These are phyloP conservation scores for Priocnemis perturbator DNA, from an alignment of 2,888 invertebrate genomes.

Conservation along the genomic window DNA sequence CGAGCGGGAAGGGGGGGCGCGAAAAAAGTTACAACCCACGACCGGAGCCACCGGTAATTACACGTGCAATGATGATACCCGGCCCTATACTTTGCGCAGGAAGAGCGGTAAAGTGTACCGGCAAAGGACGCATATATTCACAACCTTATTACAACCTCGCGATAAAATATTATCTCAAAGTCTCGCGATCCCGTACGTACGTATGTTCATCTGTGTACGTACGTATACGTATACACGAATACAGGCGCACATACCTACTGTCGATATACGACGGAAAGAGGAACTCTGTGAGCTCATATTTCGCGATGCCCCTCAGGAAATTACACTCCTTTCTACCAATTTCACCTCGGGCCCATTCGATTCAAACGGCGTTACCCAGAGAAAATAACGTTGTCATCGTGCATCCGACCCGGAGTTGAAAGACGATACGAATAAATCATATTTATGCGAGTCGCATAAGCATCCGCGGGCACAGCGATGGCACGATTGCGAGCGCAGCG, in stretches of 20 bases:
- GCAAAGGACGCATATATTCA: constrained; percentile 26
- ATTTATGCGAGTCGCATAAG: constrained; percentile 11
- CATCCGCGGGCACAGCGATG: not conserved
- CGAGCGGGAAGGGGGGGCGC: no score
- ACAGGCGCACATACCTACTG: no score
- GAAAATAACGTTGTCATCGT: constrained; percentile 51
- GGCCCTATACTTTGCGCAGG: no score
- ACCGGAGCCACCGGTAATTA: no score
- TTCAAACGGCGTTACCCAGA: constrained; percentile 34
- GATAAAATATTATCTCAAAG: constrained; percentile 35
- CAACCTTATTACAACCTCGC: constrained; percentile 27
- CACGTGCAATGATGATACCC: no score
- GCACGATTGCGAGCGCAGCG: no score
- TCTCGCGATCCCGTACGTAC: no score
- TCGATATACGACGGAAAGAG: constrained; percentile 33
- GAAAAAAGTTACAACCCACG: no score
- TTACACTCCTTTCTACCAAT: constrained; percentile 52
- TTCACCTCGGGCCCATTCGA: constrained; percentile 35
- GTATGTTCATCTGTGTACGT: no score
- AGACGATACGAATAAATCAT: constrained; percentile 17
- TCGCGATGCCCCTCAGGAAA: constrained; percentile 48
- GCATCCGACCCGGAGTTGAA: constrained; percentile 33
- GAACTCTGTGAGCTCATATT: constrained; percentile 45
- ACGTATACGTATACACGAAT: no score
- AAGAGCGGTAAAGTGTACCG: constrained; percentile 10